These are phyloP conservation scores for Drosophila navojoa DNA, from an alignment of 1,140 invertebrate species.

Conservation along the genomic window DNA sequence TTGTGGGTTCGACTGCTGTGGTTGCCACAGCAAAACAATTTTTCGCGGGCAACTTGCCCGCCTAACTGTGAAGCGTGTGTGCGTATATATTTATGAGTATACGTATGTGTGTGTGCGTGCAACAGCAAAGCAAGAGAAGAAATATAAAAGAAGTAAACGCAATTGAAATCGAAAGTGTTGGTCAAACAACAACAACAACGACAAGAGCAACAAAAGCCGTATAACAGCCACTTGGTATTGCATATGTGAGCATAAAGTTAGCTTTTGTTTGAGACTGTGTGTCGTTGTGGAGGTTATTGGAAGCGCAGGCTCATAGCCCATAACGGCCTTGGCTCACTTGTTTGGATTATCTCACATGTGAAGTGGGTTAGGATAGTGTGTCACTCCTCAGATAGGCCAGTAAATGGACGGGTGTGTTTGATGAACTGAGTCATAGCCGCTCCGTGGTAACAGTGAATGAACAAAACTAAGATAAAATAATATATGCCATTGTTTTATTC, in stretches of 20 bases:
- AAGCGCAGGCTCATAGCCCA: slow-evolving; percentile 36
- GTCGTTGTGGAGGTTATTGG: slow-evolving; percentile 29
- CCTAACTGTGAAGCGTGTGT: slow-evolving; percentile 18
- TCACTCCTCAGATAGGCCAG: background rate
- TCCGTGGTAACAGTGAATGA: background rate
- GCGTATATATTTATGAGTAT: background rate
- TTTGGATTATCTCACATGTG: slow-evolving; percentile 33
- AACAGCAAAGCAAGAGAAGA: slow-evolving; percentile 19
- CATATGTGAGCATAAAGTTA: slow-evolving; percentile 37
- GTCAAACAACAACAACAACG: slow-evolving; percentile 31
- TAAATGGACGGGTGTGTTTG: slow-evolving; percentile 17
- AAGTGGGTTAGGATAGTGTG: slow-evolving; percentile 38
- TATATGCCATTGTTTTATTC: background rate
- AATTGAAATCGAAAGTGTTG: slow-evolving; percentile 80
- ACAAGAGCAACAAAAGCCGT: slow-evolving; percentile 14
- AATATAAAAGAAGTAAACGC: slow-evolving; percentile 62
- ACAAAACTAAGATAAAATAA: background rate
- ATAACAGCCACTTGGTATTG: slow-evolving; percentile 19
- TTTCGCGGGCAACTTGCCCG: slow-evolving; percentile 65
- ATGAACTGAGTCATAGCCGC: background rate
- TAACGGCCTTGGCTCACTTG: slow-evolving; percentile 50
- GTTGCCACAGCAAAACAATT: slow-evolving; percentile 35
- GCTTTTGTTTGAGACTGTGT: slow-evolving; percentile 18
- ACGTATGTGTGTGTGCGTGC: slow-evolving; percentile 23
- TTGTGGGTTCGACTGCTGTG: slow-evolving; percentile 39